A percentile compares a stretch with the other conserved stretches of the same genome.
Evolutionary conservation across 2,113 vertebrate species (phyloP).

Genomic region (Prionailurus bengalensis): DNA sequence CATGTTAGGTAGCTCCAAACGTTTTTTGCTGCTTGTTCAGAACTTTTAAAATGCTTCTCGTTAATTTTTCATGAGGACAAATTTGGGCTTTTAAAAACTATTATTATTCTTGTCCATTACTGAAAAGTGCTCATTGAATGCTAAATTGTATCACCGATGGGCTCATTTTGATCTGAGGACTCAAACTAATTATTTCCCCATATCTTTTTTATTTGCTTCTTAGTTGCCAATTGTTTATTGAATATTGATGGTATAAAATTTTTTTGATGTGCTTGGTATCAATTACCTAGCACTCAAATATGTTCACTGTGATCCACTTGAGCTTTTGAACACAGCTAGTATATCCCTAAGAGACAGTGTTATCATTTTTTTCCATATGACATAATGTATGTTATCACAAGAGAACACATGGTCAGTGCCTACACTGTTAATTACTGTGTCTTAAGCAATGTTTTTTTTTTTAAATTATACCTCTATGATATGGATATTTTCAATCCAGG

Average conservation of each 20-base stretch:
- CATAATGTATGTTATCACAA: not conserved
- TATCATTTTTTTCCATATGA: not conserved
- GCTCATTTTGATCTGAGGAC: not conserved
- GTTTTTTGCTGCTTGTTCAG: not conserved
- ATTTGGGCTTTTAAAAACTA: not conserved
- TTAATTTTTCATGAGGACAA: not conserved
- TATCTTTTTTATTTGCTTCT: not conserved
- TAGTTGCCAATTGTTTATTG: not conserved
- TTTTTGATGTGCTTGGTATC: not conserved
- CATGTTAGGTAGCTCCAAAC: not conserved
- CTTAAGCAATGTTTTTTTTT: not conserved
- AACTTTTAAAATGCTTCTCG: not conserved
- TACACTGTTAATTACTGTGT: not conserved
- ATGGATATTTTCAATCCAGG: not conserved
- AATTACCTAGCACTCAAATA: not conserved
- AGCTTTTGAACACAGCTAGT: not conserved
- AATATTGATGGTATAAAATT: not conserved
- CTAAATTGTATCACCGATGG: not conserved
- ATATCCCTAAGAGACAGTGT: not conserved
- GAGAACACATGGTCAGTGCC: slow-evolving; percentile 7
- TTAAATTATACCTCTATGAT: not conserved
- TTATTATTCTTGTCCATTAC: not conserved
- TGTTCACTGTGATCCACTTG: not conserved
- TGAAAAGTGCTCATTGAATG: not conserved
- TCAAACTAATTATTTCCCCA: slow-evolving; percentile 41